phyloP scores from a whole-genome alignment of 2,113 vertebrate genomes.

The Gavia stellata region DNA sequence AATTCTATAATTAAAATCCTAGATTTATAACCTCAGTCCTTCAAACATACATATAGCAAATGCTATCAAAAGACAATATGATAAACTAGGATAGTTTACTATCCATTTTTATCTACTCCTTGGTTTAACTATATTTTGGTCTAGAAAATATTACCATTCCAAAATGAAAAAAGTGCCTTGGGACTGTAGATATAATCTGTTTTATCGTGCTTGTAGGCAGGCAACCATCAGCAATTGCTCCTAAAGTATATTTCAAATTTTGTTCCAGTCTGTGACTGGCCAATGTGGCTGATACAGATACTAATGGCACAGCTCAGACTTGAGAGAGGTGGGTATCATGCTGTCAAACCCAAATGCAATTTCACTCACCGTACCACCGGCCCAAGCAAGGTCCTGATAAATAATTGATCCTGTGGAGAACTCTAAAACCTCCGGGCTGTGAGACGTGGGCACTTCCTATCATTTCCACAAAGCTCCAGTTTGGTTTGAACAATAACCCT shows the following conservation, averaged over 20 bases:
- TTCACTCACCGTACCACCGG: not conserved
- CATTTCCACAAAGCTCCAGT: not conserved
- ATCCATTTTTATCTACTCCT: not conserved
- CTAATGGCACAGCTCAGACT: not conserved
- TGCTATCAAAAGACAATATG: not conserved
- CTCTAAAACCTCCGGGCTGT: not conserved
- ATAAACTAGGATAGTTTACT: not conserved
- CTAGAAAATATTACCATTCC: not conserved
- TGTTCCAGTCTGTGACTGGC: not conserved
- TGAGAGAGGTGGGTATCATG: not conserved
- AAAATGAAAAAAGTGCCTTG: not conserved
- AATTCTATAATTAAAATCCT: conserved; percentile 10
- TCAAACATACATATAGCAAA: not conserved
- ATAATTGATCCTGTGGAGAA: not conserved
- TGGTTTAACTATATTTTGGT: not conserved
- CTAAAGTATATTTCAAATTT: not conserved
- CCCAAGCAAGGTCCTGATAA: not conserved
- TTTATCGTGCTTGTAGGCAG: not conserved
- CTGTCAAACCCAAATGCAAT: not conserved
- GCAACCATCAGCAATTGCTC: not conserved
- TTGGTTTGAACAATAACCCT: not conserved
- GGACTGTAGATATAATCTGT: not conserved
- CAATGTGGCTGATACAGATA: accelerated
- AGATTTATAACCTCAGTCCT: not conserved
- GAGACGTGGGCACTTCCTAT: not conserved